A percentile compares a stretch with the other conserved stretches of the same genome.
These are phyloP conservation scores for Neolamprologus devosi DNA, from an alignment of 2,113 vertebrate genomes.

Conservation along the genomic window DNA sequence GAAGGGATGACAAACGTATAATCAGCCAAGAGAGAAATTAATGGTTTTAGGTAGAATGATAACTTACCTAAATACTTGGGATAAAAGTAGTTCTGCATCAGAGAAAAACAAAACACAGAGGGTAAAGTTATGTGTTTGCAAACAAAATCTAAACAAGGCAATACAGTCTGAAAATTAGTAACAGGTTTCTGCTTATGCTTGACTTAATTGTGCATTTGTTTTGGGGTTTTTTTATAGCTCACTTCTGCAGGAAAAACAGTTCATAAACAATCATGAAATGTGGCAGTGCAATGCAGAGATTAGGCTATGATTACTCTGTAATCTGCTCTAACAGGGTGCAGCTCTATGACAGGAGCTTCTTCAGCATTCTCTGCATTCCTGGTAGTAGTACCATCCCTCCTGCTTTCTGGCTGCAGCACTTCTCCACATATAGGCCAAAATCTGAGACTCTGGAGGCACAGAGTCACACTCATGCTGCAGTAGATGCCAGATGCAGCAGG, in stretches of 20 bases:
- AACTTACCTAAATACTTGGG: constrained; percentile 89
- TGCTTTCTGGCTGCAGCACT: constrained; percentile 21
- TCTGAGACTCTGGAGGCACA: neutral
- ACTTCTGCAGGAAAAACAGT: neutral
- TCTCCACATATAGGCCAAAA: constrained; percentile 23
- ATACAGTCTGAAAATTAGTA: neutral
- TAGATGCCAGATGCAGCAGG: neutral
- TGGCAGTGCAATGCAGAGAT: neutral
- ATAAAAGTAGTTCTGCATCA: constrained; percentile 89
- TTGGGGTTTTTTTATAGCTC: fast-evolving
- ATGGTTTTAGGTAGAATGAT: neutral
- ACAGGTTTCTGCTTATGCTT: neutral
- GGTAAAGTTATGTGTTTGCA: neutral
- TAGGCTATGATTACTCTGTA: neutral
- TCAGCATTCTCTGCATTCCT: constrained; percentile 52
- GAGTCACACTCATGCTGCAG: neutral
- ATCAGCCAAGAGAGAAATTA: neutral
- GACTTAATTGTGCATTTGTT: neutral
- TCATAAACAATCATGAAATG: neutral
- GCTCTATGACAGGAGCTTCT: constrained; percentile 36
- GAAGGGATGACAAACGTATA: neutral
- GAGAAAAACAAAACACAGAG: neutral
- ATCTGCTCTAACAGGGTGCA: constrained; percentile 7
- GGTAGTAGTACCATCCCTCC: constrained; percentile 18
- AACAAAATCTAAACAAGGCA: neutral